Base-by-base conservation (phyloP, 2,113 vertebrate species). In the Callopanchax toddi region DNA sequence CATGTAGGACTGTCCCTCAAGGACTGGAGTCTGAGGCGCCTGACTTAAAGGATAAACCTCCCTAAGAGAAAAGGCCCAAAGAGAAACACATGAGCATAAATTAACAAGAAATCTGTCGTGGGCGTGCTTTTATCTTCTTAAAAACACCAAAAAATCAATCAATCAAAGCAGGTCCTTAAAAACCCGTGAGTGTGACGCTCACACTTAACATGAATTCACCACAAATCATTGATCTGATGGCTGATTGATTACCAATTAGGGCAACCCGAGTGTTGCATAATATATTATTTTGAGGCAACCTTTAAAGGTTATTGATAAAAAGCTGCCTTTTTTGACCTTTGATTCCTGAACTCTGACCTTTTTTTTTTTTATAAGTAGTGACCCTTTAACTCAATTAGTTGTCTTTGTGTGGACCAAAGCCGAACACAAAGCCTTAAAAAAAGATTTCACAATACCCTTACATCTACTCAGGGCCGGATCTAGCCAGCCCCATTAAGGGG, bases 301-400 rank as follows among this genome's bases (percentile, higher is more conserved):
- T 10, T 53, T 46, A 22, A 59, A 64, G 49, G 34, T 56, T 70
- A 87, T 81, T 78, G 82, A 83, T 83, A 81, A 86, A 64, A 57
- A 67, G 60, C 11, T 6, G 40, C 22, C 32, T 26, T 20, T 60
- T 22, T 29, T 74, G 71, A 82, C 84, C 78, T 40, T 53, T 83
- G 54, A 80, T 71, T 67, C 17, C 45, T 67, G 52, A 58, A 43
- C 66, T 72, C 7, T 62, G 58, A 81, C 67, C 68, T 34, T n/a
- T 69, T 49, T 55, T 34, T n/a, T 69, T 49, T 55, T 36, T 12
- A 48, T 29, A 32, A 67, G 54, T 18, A 59, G 48, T 77, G 76
- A 89, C 69, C 49, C 44, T 20, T 65, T 39, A 84, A 64, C 22
- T 46, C 1, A 3, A 4, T 1, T 1, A 7, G 7, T 50, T 59